phyloP scores from a whole-genome alignment of 1,140 invertebrate genomes.

The Eupeodes corollae region DNA sequence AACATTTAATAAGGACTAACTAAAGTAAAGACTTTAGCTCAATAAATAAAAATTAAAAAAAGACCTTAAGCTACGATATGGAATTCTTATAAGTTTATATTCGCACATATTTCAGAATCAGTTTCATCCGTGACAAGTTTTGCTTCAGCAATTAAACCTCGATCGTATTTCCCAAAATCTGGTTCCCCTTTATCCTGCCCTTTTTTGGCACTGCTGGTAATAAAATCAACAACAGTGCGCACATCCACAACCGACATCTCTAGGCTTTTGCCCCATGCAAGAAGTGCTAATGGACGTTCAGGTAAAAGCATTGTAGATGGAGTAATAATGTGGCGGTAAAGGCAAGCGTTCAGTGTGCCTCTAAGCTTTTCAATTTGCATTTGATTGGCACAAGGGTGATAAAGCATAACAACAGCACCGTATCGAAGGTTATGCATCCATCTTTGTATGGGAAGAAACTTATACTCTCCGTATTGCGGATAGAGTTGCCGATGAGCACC shows the following conservation, averaged over 20 bases:
- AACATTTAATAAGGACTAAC: no score
- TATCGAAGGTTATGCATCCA: slow-evolving; percentile 83
- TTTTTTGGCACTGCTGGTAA: slow-evolving; percentile 49
- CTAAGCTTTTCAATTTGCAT: slow-evolving; percentile 52
- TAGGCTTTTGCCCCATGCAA: slow-evolving; percentile 64
- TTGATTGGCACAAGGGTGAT: slow-evolving; percentile 74
- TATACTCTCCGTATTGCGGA: slow-evolving; percentile 73
- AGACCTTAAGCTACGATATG: no score
- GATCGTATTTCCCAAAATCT: slow-evolving; percentile 44
- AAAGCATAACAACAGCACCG: slow-evolving; percentile 72
- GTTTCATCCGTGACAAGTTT: slow-evolving; percentile 40
- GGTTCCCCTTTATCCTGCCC: slow-evolving; percentile 50
- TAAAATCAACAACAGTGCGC: slow-evolving; percentile 48
- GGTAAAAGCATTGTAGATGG: slow-evolving; percentile 51
- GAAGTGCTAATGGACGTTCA: slow-evolving; percentile 59
- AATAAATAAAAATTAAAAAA: no score
- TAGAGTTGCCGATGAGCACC: slow-evolving; percentile 70
- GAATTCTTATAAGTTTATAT: no score
- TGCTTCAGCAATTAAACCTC: slow-evolving; percentile 43
- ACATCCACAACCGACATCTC: slow-evolving; percentile 59
- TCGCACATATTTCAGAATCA: slow-evolving; percentile 42
- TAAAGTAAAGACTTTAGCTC: no score
- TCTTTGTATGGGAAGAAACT: slow-evolving; percentile 66
- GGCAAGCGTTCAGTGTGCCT: slow-evolving; percentile 53
- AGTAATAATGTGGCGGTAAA: slow-evolving; percentile 71